Percentiles rank a stretch among this genome's conserved stretches.
Evolutionary conservation across 2,797 vertebrate genomes (phyloP).

Genomic region (Peromyscus melanophrys): DNA sequence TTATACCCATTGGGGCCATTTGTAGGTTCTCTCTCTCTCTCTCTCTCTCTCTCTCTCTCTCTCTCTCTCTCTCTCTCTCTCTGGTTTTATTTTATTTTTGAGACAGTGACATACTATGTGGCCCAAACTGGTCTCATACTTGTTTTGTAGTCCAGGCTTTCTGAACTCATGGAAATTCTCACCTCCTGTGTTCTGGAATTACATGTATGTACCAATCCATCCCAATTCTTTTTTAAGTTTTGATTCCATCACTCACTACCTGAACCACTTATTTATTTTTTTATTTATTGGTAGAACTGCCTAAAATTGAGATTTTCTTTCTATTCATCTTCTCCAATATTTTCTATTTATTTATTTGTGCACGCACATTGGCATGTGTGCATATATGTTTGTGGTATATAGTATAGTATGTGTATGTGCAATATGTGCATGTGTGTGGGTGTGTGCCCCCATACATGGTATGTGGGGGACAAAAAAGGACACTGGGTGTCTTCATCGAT

Average conservation of each 20-base stretch:
- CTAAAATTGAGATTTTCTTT: conserved; percentile 52
- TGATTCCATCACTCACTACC: not conserved
- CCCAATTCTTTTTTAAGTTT: not conserved
- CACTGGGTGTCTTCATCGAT: not conserved
- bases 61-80: too few species aligned
- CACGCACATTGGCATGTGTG: not conserved
- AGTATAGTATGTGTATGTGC: not conserved
- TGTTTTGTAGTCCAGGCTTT: not conserved
- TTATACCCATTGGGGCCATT: not conserved
- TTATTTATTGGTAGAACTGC: not conserved
- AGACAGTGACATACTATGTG: not conserved
- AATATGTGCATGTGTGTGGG: not conserved
- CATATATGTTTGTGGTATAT: not conserved
- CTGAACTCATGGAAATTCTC: not conserved
- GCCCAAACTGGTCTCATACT: not conserved
- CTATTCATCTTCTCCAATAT: not conserved
- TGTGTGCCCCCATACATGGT: not conserved
- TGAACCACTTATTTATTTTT: not conserved
- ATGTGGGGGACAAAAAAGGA: not conserved
- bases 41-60: too few species aligned
- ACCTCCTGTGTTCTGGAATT: not conserved
- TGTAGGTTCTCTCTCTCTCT: not conserved
- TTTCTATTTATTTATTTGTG: not conserved
- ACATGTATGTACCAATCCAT: not conserved
- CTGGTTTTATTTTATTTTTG: not conserved